phyloP scores from a whole-genome alignment of 2,888 invertebrate species.

The Hyppa rectilinea region DNA sequence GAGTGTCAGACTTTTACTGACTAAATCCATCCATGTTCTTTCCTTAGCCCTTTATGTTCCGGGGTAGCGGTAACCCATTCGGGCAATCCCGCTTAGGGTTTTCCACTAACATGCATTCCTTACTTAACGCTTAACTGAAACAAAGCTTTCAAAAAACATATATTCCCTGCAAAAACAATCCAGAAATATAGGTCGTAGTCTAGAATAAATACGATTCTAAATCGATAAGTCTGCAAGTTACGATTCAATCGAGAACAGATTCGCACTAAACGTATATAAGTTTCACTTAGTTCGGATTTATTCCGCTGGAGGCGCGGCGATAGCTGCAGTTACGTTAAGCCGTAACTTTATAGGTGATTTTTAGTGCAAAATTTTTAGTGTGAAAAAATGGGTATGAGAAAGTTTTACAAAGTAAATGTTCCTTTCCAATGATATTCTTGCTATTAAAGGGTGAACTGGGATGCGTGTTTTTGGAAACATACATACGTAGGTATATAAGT shows the following conservation, averaged over 20 bases:
- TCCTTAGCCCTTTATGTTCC: too few species aligned
- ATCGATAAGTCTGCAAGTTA: conserved; percentile 66
- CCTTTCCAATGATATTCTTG: background rate
- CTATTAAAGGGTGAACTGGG: too few species aligned
- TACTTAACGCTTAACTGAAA: background rate
- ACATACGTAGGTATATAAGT: too few species aligned
- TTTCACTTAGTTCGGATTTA: conserved; percentile 65
- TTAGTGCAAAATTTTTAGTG: conserved; percentile 16
- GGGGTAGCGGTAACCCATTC: too few species aligned
- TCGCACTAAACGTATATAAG: conserved; percentile 64
- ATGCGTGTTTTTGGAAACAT: too few species aligned
- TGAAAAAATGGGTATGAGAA: background rate
- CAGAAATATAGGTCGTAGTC: conserved; percentile 49
- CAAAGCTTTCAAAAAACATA: conserved; percentile 24
- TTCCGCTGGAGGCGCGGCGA: conserved; percentile 53
- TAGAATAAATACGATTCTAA: conserved; percentile 54
- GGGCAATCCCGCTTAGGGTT: too few species aligned
- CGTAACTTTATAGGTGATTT: conserved; percentile 28
- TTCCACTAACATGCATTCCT: background rate
- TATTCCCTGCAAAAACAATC: conserved; percentile 43
- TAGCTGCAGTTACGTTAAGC: conserved; percentile 46
- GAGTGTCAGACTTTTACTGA: too few species aligned
- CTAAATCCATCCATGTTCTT: too few species aligned
- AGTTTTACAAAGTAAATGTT: background rate
- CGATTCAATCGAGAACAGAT: conserved; percentile 64